These are phyloP conservation scores for Bombus difficillimus DNA, from an alignment of 1,140 invertebrate species.

Conservation along the genomic window DNA sequence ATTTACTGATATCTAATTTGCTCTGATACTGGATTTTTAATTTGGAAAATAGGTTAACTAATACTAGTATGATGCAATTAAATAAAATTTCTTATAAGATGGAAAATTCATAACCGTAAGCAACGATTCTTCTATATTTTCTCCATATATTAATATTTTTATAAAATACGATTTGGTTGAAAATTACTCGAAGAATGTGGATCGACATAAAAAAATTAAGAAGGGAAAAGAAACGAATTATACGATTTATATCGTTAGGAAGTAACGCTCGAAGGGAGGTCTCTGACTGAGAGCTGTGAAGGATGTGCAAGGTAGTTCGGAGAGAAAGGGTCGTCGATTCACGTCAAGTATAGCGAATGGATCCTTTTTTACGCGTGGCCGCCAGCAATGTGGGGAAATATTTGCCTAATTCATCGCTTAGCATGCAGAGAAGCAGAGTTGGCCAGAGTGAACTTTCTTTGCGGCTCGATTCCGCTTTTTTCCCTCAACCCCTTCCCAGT, in stretches of 20 bases:
- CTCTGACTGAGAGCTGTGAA: not conserved
- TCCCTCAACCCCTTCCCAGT: not conserved
- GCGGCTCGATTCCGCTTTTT: not conserved
- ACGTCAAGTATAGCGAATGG: constrained; percentile 23
- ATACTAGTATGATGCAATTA: not conserved
- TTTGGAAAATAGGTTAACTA: not conserved
- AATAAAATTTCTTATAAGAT: no score
- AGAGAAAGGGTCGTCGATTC: not conserved
- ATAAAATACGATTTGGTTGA: not conserved
- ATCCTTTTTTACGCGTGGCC: constrained; percentile 38
- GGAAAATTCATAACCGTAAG: no score
- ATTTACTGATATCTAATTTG: no score
- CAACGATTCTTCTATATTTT: not conserved
- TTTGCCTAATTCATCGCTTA: constrained; percentile 46
- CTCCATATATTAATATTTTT: not conserved
- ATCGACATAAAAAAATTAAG: not conserved
- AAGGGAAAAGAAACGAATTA: not conserved
- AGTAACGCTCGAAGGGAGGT: not conserved
- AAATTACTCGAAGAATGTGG: not conserved
- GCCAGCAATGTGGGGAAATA: constrained; percentile 6
- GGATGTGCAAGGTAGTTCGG: not conserved
- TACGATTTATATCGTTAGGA: not conserved
- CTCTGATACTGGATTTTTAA: not conserved
- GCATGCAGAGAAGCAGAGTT: constrained; percentile 33
- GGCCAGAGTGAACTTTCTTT: constrained; percentile 14